Base-by-base conservation (phyloP, 2,797 vertebrate genomes). In the Microcaecilia unicolor region DNA sequence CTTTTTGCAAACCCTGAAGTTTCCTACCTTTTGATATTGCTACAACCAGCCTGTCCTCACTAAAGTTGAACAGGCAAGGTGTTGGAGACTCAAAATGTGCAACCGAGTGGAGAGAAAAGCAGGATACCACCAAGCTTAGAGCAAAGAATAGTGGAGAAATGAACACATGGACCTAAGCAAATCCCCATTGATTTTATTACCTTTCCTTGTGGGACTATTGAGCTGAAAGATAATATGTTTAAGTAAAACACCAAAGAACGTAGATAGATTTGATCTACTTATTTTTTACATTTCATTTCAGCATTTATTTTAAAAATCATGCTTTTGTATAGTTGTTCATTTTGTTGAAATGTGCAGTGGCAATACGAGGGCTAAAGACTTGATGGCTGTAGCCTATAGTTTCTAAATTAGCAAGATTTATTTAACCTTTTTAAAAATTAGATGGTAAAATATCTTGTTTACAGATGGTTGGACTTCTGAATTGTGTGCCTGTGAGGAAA, bases 281-380 rank as follows among this genome's bases (percentile, higher is more conserved):
- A n/a, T n/a, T n/a, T n/a, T n/a, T n/a, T n/a, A n/a, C n/a, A n/a
- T n/a, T n/a, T n/a, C n/a, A n/a, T 53, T 47, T 26, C 34, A 55
- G 41, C 19, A 9, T 17, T 81, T 83, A 80, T 79, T 81, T 83
- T 71, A 70, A 70, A 47, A 79, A 64, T 70, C 55, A 48, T 70
- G 69, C 72, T 41, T 76, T 64, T 71, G 13, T 57, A 6, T 55
- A 33, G 38, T 49, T 45, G 38, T 49, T 45, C 58, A 41, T 70
- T 75, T 71, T 73, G 61, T 49, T 66, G 1, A 4, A 39, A 34
- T 54, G 37, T 56, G 55, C 53, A 53, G 42, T 67, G 44, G 66
- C 53, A 64, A 47, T 58, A n/a, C 57, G 74, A 76, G 65, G 48
- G 37, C 67, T 41, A 51, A 67, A 47, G 30, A 45, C 61, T 58